Base-by-base conservation (phyloP, 92 coral and sea anemone species). In the Zoanthus sansibaricus region DNA sequence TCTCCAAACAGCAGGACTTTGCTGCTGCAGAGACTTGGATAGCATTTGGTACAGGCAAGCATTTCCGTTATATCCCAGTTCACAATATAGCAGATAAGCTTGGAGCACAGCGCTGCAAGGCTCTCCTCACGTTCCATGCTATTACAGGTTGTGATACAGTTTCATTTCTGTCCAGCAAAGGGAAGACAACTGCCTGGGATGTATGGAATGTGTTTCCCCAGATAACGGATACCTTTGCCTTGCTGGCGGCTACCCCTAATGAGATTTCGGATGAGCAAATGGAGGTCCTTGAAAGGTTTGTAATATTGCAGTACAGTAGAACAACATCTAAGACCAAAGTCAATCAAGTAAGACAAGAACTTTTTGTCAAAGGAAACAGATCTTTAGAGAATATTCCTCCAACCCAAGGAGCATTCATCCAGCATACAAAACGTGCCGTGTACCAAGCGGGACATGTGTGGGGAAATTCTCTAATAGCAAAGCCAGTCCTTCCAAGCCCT, bases 181-280 rank as follows among this genome's bases (percentile, higher is more conserved):
- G 92, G 18, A 89, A 89, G 82, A 54, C 25, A 48, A 64, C 88
- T 12, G 92, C 92, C 7, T 89, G 88, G 91, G 91, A 89, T 45
- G 73, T 84, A 30, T 88, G 91, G 87, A 83, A 67, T 69, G 91
- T 88, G 44, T 89, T 69, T 54, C 83, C 87, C 58, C 75, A 72
- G 15, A 13, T 88, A 7, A 88, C 87, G 5, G 61, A 58, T 68
- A 85, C 82, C 16, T 82, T 89, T 21, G 83, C 69, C 20, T 71
- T 55, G 21, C 31, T 69, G 32, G 31, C 31, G 32, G 37, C 74
- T 11, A 20, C 9, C 11, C 74, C 74, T 3, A 9, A 6, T n/a
- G 44, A 55, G 17, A 18, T 83, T 46, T 30, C 70, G 9, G 89
- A 76, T 54, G 83, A 49, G 32, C 13, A 45, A 66, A 44, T 84